Base-by-base conservation (phyloP, 1,140 invertebrate genomes). In the Dinothrombium tinctorium region DNA sequence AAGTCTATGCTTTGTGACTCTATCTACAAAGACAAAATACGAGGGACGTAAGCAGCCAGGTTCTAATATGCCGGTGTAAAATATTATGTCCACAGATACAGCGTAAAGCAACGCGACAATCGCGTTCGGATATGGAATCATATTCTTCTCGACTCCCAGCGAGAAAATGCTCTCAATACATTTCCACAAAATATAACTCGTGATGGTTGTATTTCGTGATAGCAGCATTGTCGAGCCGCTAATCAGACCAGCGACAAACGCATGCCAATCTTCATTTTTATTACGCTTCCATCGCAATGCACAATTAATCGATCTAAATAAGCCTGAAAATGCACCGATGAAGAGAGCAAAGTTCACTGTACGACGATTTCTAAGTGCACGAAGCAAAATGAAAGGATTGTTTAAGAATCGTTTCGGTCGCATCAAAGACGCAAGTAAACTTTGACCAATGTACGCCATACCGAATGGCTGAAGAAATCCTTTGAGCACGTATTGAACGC, bases 11-110 rank as follows among this genome's bases (percentile, higher is more conserved):
- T 73, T 73, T 7, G 78, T 80, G 25, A 80, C 59, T 46, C 63
- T 67, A 41, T 71, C 64, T 22, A 83, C 59, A 56, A 81, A 83
- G 53, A 73, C 76, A 66, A 72, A 79, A 56, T 82, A 83, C n/a
- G 74, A 76, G 7, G 72, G 61, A 50, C 78, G 63, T 28, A 83
- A 55, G 52, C 71, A 73, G 43, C 75, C 69, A 8, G 78, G 76
- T 54, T 82, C 77, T 38, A 81, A 45, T 21, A 81, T 66, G 45
- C 73, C 44, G 25, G 69, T 70, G 59, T 81, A 76, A 53, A 82
- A 80, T 12, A 81, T 60, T 48, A 77, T 56, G 19, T 75, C 73
- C 5, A 77, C 81, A 45, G 75, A 76, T 47, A 76, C 59, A 40
- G 73, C 71, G 53, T 82, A 80, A 12, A 81, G 58, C 32, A 78